phyloP scores from a whole-genome alignment of 2,888 invertebrate genomes.

The Junonia oenone region DNA sequence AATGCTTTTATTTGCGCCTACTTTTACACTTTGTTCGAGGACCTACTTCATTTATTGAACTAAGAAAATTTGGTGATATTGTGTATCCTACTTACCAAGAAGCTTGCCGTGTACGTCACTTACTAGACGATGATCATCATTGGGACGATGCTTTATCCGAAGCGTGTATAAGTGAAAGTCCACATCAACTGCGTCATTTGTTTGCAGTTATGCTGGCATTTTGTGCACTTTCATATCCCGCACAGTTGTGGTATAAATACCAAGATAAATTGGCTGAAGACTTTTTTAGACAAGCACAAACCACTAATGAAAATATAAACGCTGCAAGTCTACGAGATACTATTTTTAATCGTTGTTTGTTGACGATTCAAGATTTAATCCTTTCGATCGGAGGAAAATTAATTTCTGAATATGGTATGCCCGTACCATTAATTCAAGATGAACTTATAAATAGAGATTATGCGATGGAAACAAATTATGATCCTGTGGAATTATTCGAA shows the following conservation, averaged over 20 bases:
- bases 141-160: background rate
- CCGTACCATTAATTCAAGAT: background rate
- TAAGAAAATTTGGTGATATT: background rate
- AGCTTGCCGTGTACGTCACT: background rate
- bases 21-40: background rate
- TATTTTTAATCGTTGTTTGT: slow-evolving; percentile 2
- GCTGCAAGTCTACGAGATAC: slow-evolving; percentile 3
- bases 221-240: background rate
- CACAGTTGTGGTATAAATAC: background rate
- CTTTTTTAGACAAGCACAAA: background rate
- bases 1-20: slow-evolving; percentile 14
- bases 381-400: slow-evolving; percentile 11
- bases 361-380: slow-evolving; percentile 11
- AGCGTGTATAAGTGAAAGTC: background rate
- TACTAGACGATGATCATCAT: background rate
- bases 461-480: slow-evolving; percentile 6
- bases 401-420: slow-evolving; percentile 4
- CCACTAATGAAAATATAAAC: background rate
- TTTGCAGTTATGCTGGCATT: background rate
- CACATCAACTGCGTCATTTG: background rate
- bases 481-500: background rate
- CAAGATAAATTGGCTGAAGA: background rate
- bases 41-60: background rate
- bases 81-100: background rate
- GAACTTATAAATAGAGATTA: slow-evolving; percentile 15